phyloP scores from a whole-genome alignment of 2,888 invertebrate genomes.

The Netelia fuscicornis region DNA sequence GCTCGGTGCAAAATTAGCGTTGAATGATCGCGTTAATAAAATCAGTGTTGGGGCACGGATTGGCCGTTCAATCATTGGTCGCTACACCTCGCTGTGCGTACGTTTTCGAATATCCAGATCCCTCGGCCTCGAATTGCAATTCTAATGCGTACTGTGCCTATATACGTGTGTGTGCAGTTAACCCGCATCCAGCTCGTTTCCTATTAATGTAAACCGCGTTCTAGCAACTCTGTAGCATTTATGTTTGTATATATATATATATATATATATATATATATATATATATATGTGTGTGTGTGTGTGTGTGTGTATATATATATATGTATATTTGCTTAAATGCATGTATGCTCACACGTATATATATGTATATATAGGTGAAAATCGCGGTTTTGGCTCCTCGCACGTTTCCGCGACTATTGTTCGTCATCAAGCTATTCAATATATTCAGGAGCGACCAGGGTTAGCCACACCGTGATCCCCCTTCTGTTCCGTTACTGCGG shows the following conservation, averaged over 20 bases:
- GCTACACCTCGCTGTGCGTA: conserved; percentile 19
- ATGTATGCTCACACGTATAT: conserved; percentile 21
- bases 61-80: conserved; percentile 63
- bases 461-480: conserved; percentile 42
- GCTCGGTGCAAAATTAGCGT: conserved; percentile 37
- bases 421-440: conserved; percentile 67
- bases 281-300: not conserved
- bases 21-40: conserved; percentile 64
- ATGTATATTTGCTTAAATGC: not conserved
- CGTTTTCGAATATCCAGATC: conserved; percentile 27
- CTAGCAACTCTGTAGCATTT: conserved; percentile 33
- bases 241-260: conserved; percentile 13
- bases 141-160: conserved; percentile 28
- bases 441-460: conserved; percentile 61
- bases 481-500: conserved; percentile 53
- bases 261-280: conserved; percentile 20
- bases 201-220: conserved; percentile 65
- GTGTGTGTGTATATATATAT: no score
- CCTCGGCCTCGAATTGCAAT: conserved; percentile 38
- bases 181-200: conserved; percentile 52
- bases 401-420: conserved; percentile 66
- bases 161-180: conserved; percentile 24
- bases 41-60: conserved; percentile 59
- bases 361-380: conserved; percentile 6
- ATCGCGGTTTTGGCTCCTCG: conserved; percentile 58